A percentile compares a stretch with the other conserved stretches of the same genome.
Evolutionary conservation across 1,140 invertebrate species (phyloP).

Genomic region (Pissodes strobi): DNA sequence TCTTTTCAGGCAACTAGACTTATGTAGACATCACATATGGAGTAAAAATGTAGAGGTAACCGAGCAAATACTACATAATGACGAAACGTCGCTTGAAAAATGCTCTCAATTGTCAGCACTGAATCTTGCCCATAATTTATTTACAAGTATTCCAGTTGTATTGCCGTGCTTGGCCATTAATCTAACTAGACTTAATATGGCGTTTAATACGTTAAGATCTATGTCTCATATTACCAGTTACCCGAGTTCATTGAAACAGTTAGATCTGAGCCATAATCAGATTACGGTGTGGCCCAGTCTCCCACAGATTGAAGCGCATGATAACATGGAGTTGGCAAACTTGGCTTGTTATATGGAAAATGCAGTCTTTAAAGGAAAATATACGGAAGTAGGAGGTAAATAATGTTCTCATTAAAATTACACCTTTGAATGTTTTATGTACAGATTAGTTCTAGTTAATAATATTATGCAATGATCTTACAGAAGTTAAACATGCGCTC

Average conservation of each 20-base stretch:
- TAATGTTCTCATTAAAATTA: neutral
- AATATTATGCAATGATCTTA: too few relatives aligned
- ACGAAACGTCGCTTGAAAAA: slow-evolving; percentile 55
- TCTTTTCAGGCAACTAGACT: slow-evolving; percentile 58
- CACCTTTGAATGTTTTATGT: too few relatives aligned
- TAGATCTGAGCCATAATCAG: slow-evolving; percentile 93
- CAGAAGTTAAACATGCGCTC: too few relatives aligned
- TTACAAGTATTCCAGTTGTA: slow-evolving; percentile 82
- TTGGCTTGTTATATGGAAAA: slow-evolving; percentile 65
- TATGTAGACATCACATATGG: slow-evolving; percentile 75
- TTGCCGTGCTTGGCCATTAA: slow-evolving; percentile 86
- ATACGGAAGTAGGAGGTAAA: slow-evolving; percentile 57
- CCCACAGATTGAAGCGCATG: slow-evolving; percentile 69
- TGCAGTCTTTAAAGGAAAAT: slow-evolving; percentile 46
- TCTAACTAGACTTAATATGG: slow-evolving; percentile 85
- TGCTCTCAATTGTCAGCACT: slow-evolving; percentile 71
- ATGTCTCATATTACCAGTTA: slow-evolving; percentile 91
- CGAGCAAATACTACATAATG: slow-evolving; percentile 66
- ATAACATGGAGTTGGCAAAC: slow-evolving; percentile 64
- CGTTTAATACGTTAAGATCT: slow-evolving; percentile 82
- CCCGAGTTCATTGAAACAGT: slow-evolving; percentile 83
- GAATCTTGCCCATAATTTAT: slow-evolving; percentile 90
- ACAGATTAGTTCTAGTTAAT: too few relatives aligned
- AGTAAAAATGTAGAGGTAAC: slow-evolving; percentile 69
- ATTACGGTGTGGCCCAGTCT: slow-evolving; percentile 86